phyloP scores from a whole-genome alignment of 2,797 vertebrate genomes.

The Manis pentadactyla region DNA sequence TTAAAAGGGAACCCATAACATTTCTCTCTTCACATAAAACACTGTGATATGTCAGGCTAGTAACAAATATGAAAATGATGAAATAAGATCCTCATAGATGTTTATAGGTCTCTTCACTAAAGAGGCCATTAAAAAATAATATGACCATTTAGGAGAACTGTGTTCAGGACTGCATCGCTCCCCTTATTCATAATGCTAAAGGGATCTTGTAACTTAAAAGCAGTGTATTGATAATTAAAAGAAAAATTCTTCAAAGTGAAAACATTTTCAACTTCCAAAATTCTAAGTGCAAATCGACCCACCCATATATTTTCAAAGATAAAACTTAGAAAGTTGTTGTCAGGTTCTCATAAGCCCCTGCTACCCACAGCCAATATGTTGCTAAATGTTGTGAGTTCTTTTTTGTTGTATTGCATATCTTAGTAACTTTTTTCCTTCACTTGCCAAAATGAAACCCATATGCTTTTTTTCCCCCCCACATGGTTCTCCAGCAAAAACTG shows the following conservation, averaged over 20 bases:
- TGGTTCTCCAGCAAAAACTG: constrained; percentile 30
- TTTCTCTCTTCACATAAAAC: constrained; percentile 13
- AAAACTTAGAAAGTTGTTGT: constrained; percentile 61
- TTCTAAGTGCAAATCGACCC: constrained; percentile 38
- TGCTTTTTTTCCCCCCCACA: background rate
- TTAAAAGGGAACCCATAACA: constrained; percentile 10
- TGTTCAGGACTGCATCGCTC: background rate
- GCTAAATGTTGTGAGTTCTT: constrained; percentile 59
- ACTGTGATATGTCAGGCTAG: background rate
- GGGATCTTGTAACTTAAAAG: background rate
- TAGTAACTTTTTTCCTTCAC: constrained; percentile 54
- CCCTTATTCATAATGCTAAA: background rate
- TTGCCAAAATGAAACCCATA: constrained; percentile 67
- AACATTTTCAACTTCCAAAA: constrained; percentile 46
- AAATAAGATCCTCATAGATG: background rate
- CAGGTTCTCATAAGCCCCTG: constrained; percentile 42
- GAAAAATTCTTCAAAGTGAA: constrained; percentile 40
- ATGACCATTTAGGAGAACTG: background rate
- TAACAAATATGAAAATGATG: background rate
- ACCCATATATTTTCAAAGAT: constrained; percentile 65
- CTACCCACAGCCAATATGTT: constrained; percentile 78
- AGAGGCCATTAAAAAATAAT: background rate
- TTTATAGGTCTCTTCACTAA: background rate
- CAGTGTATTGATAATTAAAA: background rate
- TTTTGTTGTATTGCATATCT: constrained; percentile 55